These are phyloP conservation scores for Orthonychiurus folsomi DNA, from an alignment of 2,888 invertebrate species.

Conservation along the genomic window DNA sequence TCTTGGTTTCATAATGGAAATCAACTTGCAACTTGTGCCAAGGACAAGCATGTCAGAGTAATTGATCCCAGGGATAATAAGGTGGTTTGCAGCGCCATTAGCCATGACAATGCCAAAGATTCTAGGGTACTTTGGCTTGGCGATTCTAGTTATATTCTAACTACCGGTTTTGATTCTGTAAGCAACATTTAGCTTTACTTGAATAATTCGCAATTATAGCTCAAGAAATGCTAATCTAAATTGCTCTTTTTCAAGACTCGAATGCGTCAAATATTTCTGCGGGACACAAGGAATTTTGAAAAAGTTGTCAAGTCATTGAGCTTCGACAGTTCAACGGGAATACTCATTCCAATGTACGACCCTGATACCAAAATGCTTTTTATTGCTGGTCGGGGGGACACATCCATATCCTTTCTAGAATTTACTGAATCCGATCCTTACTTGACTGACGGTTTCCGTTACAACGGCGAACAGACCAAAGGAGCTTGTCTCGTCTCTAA, in stretches of 20 bases:
- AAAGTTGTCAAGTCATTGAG: constrained; percentile 45
- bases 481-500: constrained; percentile 89
- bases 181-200: constrained; percentile 32
- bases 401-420: constrained; percentile 82
- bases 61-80: constrained; percentile 64
- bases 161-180: constrained; percentile 78
- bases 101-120: constrained; percentile 85
- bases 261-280: constrained; percentile 75
- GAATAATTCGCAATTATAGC: constrained; percentile 3
- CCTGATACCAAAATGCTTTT: constrained; percentile 91
- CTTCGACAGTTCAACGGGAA: constrained; percentile 46
- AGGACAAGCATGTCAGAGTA: constrained; percentile 79
- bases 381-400: constrained; percentile 89
- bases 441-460: constrained; percentile 64
- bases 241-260: constrained; percentile 51
- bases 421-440: constrained; percentile 79
- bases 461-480: constrained; percentile 69
- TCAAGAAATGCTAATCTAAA: no score
- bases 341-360: constrained; percentile 86
- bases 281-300: constrained; percentile 66
- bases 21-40: constrained; percentile 73
- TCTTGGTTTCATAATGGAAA: constrained; percentile 85
- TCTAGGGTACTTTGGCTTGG: constrained; percentile 86
- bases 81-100: constrained; percentile 48
- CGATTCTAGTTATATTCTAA: constrained; percentile 68